Base-by-base conservation (phyloP, 1,140 invertebrate species). In the Rhizoglyphus robini region DNA sequence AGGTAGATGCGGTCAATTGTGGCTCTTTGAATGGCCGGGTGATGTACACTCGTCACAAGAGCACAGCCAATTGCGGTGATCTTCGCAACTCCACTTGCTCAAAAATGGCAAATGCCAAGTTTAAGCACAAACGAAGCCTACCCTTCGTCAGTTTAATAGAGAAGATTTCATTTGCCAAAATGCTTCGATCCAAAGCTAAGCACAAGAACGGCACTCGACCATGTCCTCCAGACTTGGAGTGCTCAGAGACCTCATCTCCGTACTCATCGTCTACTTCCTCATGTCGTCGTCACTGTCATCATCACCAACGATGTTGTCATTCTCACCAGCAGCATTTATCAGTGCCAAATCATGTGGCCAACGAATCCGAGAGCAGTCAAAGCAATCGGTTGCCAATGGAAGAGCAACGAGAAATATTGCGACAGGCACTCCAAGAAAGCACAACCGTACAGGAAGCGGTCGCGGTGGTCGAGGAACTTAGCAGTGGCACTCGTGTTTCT, bases 361-460 rank as follows among this genome's bases (percentile, higher is more conserved):
- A 2, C 25, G 3, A 60, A 25, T 32, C 23, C 11, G 30, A 60
- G 15, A 32, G 29, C 27, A 34, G 2, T 34, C 18, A 32, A 30
- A 34, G 29, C 27, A 60, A 60, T 60, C 58, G 15, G n/a, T 46
- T 60, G 27, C 58, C 58, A 60, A 60, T 60, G 1, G 58, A 60
- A 46, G 58, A 60, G 27, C 58, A 60, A 46, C 58, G 58, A 11
- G 58, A 60, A 46, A 60, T 60, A 60, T 46, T 60, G 27, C 58
- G 58, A 3, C 58, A 60, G 29, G 58, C 58, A 32, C 27, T 60
- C 23, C 32, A 34, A n/a, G 58, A 60, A 46, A 32, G 30, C 15
- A 60, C 58, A 4, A 34, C 58, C 2, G n/a, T 60, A 34, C 58
- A 60, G 29, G 58, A 60, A 46, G 58, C 58, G 2, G 58, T 60